Conservation (phyloP, 1,140 invertebrate genomes). For the Andricus grossulariae region DNA sequence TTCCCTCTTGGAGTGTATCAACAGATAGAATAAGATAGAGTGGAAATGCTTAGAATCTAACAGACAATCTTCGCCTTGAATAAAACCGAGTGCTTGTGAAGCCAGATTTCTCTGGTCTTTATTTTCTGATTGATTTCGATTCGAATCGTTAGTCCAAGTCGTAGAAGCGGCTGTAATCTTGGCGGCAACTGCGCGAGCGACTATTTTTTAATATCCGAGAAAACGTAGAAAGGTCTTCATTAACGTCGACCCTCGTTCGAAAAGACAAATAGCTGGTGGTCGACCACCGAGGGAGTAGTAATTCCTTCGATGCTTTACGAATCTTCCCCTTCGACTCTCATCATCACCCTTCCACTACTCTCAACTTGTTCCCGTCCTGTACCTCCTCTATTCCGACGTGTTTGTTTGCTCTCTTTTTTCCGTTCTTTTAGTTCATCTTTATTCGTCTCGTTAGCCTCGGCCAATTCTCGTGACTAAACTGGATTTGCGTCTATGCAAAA, state of each 20-base stretch:
- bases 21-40: no score
- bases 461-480: conserved; percentile 27
- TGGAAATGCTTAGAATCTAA: no score
- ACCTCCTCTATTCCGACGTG: conserved; percentile 36
- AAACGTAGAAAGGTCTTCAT: conserved; percentile 42
- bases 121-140: conserved; percentile 41
- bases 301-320: conserved; percentile 49
- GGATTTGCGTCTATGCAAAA: conserved; percentile 36
- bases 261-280: conserved; percentile 49
- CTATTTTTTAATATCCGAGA: conserved; percentile 37
- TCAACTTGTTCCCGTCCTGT: conserved; percentile 29
- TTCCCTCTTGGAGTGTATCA: no score
- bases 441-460: conserved; percentile 1
- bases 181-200: background rate
- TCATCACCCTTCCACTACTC: background rate
- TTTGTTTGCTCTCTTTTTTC: conserved; percentile 46
- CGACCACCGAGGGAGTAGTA: conserved; percentile 43
- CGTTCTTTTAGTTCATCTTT: conserved; percentile 44
- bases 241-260: conserved; percentile 41
- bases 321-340: conserved; percentile 37
- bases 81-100: background rate
- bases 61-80: background rate
- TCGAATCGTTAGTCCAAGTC: conserved; percentile 48
- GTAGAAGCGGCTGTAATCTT: background rate
- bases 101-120: conserved; percentile 38